phyloP scores from a whole-genome alignment of 2,113 vertebrate species.

The Pedionomus torquatus region DNA sequence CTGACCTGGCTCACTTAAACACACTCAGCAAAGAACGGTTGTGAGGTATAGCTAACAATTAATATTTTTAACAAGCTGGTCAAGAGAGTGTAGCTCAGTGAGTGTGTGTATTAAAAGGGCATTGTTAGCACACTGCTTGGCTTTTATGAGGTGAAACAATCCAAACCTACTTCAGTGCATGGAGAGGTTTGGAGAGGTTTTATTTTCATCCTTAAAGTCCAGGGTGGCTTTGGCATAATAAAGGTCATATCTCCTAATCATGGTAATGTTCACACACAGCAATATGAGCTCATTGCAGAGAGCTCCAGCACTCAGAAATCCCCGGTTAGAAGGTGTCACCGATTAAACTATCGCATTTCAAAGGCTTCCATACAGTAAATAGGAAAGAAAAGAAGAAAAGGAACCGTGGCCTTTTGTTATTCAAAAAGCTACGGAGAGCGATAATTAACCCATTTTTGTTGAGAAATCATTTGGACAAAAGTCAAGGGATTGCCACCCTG shows the following conservation, averaged over 20 bases:
- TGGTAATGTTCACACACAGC: constrained; percentile 78
- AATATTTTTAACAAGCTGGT: constrained; percentile 61
- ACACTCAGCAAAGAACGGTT: not conserved
- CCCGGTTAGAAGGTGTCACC: constrained; percentile 81
- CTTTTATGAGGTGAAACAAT: constrained; percentile 80
- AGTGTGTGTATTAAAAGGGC: constrained; percentile 55
- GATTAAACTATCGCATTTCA: constrained; percentile 86
- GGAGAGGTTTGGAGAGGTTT: constrained; percentile 71
- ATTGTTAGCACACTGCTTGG: constrained; percentile 63
- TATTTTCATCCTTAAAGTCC: constrained; percentile 79
- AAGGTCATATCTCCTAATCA: constrained; percentile 81
- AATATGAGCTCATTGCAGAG: constrained; percentile 80
- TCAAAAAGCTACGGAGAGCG: constrained; percentile 88
- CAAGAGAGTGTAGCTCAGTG: constrained; percentile 27
- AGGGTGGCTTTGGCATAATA: constrained; percentile 80
- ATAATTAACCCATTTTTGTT: constrained; percentile 94
- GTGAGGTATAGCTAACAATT: constrained; percentile 16
- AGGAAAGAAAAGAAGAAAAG: constrained; percentile 89
- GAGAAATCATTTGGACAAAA: constrained; percentile 86
- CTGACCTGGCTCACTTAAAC: not conserved
- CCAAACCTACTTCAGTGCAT: constrained; percentile 68
- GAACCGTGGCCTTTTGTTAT: constrained; percentile 92
- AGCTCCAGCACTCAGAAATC: constrained; percentile 78
- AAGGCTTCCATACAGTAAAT: constrained; percentile 85
- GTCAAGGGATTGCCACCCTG: constrained; percentile 85